Evolutionary conservation across 1,140 invertebrate species (phyloP), one percentile per base, ranked within the genome.

Genomic region (Steinernema feltiae): DNA sequence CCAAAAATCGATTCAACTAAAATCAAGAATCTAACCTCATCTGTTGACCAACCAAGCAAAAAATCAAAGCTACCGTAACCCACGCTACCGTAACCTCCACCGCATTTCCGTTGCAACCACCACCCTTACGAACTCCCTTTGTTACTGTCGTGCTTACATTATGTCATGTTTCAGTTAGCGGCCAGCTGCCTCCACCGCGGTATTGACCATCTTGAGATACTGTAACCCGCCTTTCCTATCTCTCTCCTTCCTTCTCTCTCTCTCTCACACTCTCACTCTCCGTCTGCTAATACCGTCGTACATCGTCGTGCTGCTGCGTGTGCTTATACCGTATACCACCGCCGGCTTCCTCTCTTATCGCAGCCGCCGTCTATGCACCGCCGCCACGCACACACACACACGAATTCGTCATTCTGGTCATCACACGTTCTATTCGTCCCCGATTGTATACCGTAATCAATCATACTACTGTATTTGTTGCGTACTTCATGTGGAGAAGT

Each of bases 111-210:
- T 41, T 18, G 35, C 18, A 7, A 17, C 53, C 53, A 3, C 24
- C 15, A 3, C 53, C 24, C 7, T 15, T 21, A 7, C 15, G 24
- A 15, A 3, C 53, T 7, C 53, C 53, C 53, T 63, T 63, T 63
- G 53, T 63, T 63, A 63, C 53, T 27, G 53, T 63, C 24, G 3
- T 63, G 53, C 53, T 63, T 63, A 63, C 24, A 7, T 7, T 15
- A 63, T 63, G 24, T 63, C 53, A 63, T 63, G 53, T 63, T 63
- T 63, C 53, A 63, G 53, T 63, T 63, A 63, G 53, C 24, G 53
- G 53, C 53, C 53, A 63, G 53, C 53, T 63, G 53, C 53, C 53
- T 27, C 53, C 53, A 63, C 53, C 53, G 24, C 53, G 53, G 53
- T 63, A 63, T 21, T 63, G 53, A 63, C 3, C 15, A 3, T 17